Base-by-base conservation (phyloP, 1,140 invertebrate genomes). In the Solenopsis fugax region DNA sequence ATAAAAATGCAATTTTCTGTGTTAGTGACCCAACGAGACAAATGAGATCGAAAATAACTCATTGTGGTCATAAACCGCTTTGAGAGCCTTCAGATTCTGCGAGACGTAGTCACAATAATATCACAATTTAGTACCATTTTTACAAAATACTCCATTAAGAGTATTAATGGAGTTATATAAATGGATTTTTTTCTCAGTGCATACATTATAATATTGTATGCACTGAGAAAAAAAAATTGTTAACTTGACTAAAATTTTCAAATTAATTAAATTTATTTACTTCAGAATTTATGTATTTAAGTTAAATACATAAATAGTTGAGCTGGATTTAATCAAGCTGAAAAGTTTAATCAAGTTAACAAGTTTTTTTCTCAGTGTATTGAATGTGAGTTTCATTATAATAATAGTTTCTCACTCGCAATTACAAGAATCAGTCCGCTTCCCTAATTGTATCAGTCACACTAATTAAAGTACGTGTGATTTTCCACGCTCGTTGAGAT, bases 391-490 rank as follows among this genome's bases (percentile, higher is more conserved):
- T 16, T 56, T 81, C 50, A 29, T 58, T 71, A 7, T 21, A 13
- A 67, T 13, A 73, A 75, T 48, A 48, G 13, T 58, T 75, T 84
- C 69, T 84, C 41, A 84, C 56, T 60, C n/a, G 13, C 13, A 1
- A 50, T 1, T 18, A 13, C 13, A 37, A 62, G n/a, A 48, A 48
- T 60, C 21, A 75, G n/a, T 24, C 5, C 24, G 6, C n/a, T 34
- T 60, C 18, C 6, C n/a, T 60, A 75, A 75, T 73, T 72, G 24
- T 82, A 82, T 60, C 12, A 58, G 37, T 72, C 67, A 37, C 54
- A 16, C n/a, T 84, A 84, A 84, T 84, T 84, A 73, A 58, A 84
- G 2, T 45, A 75, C 45, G 41, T 48, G 41, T 73, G 67, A 60
- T 84, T 73, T 84, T 84, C 67, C 69, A 73, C 54, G 69, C 41